A percentile compares a stretch with the other conserved stretches of the same genome.
Conservation (phyloP, 2,888 invertebrate species). For the Drosophila koepferae region DNA sequence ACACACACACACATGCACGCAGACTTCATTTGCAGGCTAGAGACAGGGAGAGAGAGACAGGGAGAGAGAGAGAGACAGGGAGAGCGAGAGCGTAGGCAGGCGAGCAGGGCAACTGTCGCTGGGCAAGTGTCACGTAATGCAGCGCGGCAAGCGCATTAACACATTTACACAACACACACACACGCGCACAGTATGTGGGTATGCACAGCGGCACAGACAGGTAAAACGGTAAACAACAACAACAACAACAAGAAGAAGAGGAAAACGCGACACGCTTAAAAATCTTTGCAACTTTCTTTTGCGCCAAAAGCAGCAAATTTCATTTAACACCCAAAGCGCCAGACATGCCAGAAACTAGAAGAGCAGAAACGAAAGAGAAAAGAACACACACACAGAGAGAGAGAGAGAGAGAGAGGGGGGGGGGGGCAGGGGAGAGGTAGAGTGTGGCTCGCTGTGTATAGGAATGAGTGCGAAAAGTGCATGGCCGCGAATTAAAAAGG, state of each 20-base stretch:
- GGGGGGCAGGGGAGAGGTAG: no score
- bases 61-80: not conserved
- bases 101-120: slow-evolving; percentile 8
- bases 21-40: slow-evolving; percentile 68
- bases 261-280: slow-evolving; percentile 70
- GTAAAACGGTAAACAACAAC: slow-evolving; percentile 22
- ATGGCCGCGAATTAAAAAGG: slow-evolving; percentile 81
- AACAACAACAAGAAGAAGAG: slow-evolving; percentile 29
- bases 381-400: not conserved
- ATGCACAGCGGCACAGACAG: slow-evolving; percentile 27
- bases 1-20: slow-evolving; percentile 17
- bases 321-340: slow-evolving; percentile 70
- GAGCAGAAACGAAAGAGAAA: not conserved
- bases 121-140: slow-evolving; percentile 70
- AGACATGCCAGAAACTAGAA: slow-evolving; percentile 36
- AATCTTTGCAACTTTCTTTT: slow-evolving; percentile 79
- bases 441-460: not conserved
- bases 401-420: not conserved
- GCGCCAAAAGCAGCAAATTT: slow-evolving; percentile 79
- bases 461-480: slow-evolving; percentile 65
- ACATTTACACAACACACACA: slow-evolving; percentile 53
- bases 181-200: not conserved
- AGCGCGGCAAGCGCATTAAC: slow-evolving; percentile 71
- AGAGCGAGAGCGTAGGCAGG: not conserved
- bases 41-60: not conserved